phyloP scores from a whole-genome alignment of 2,888 invertebrate species.

The Laothoe populi region DNA sequence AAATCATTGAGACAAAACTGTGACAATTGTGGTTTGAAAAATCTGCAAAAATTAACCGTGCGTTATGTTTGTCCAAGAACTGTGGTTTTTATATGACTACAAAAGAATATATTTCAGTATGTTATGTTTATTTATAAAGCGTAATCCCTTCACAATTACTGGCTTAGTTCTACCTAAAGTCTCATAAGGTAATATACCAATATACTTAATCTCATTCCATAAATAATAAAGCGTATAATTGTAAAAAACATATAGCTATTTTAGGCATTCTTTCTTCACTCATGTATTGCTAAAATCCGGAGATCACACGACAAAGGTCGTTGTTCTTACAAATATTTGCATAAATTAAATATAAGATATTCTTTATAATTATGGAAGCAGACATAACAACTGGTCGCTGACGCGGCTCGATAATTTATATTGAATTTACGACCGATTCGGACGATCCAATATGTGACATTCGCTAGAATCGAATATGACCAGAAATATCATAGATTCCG shows the following conservation, averaged over 20 bases:
- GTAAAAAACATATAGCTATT: constrained; percentile 1
- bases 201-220: no score
- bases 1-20: neutral
- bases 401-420: constrained; percentile 36
- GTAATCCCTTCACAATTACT: neutral
- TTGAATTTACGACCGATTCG: constrained; percentile 12
- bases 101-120: neutral
- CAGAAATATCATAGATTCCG: constrained; percentile 27
- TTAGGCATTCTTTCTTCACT: constrained; percentile 5
- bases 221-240: constrained; percentile 14
- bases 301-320: constrained; percentile 51
- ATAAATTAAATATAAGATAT: constrained; percentile 60
- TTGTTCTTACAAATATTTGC: constrained; percentile 69
- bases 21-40: constrained; percentile 1
- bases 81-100: neutral
- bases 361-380: constrained; percentile 52
- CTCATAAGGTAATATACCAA: no score
- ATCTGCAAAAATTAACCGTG: neutral
- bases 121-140: neutral
- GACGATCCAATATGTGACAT: neutral
- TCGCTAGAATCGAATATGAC: neutral
- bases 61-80: neutral
- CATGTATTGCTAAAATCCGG: neutral
- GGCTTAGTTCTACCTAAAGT: neutral
- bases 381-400: constrained; percentile 43